phyloP scores from a whole-genome alignment of 2,113 vertebrate genomes.

The Barnardius zonarius region DNA sequence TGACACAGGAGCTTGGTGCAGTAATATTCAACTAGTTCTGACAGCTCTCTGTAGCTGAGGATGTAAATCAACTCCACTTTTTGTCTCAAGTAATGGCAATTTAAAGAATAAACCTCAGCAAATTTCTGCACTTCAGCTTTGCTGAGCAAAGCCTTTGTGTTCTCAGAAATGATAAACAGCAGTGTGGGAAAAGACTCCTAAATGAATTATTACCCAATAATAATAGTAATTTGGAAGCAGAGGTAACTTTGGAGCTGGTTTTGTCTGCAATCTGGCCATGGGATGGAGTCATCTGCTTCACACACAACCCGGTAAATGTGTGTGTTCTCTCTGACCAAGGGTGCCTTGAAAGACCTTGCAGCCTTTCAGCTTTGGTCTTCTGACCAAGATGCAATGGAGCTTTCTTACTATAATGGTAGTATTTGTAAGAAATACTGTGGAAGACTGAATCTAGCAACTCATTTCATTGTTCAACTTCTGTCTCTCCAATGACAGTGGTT shows the following conservation, averaged over 20 bases:
- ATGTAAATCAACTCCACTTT: slow-evolving; percentile 23
- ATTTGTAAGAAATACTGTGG: not conserved
- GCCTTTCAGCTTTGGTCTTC: not conserved
- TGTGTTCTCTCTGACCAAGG: not conserved
- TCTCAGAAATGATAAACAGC: slow-evolving; percentile 6
- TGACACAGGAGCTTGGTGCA: not conserved
- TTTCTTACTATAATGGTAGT: not conserved
- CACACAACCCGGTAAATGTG: not conserved
- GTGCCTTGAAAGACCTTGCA: not conserved
- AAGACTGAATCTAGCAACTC: not conserved
- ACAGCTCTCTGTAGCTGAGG: not conserved
- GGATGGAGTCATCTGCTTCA: not conserved
- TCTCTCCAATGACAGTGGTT: not conserved
- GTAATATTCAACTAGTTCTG: not conserved
- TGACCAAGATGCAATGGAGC: not conserved
- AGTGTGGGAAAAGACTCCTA: not conserved
- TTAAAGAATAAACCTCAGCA: slow-evolving; percentile 16
- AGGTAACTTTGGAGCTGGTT: not conserved
- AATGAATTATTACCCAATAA: not conserved
- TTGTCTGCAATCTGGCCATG: not conserved
- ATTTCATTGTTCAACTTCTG: not conserved
- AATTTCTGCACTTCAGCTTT: not conserved
- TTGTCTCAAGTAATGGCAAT: slow-evolving; percentile 24
- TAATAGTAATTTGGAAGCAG: not conserved
- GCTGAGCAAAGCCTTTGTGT: not conserved